A percentile compares a stretch with the other conserved stretches of the same genome.
phyloP scores from a whole-genome alignment of 2,888 invertebrate species.

The Carabus problematicus region DNA sequence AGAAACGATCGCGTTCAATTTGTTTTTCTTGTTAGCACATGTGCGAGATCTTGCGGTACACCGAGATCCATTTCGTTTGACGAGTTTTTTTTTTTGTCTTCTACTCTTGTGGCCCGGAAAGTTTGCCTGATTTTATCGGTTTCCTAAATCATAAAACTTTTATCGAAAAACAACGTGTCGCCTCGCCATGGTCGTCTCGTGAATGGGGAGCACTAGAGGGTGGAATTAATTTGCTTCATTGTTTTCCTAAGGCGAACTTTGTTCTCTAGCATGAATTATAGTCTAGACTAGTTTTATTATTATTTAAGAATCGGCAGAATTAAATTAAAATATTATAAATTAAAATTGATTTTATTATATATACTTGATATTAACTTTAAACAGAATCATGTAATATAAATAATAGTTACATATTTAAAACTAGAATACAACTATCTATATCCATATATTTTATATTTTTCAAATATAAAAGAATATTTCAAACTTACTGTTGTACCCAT shows the following conservation, averaged over 20 bases:
- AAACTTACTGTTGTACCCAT: too few species aligned
- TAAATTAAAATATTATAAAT: too few species aligned
- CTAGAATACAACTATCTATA: too few species aligned
- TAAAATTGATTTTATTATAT: too few species aligned
- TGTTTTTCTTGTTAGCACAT: constrained; percentile 2
- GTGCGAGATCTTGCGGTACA: neutral
- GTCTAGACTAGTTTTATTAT: too few species aligned
- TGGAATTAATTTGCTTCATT: constrained; percentile 11
- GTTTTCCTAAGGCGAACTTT: neutral
- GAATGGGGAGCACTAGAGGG: neutral
- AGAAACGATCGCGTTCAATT: too few species aligned
- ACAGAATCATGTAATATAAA: too few species aligned
- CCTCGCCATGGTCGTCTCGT: neutral
- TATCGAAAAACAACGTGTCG: constrained; percentile 17
- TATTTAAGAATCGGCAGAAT: too few species aligned
- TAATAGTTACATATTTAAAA: too few species aligned
- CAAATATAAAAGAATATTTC: too few species aligned
- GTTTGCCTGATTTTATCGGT: constrained; percentile 4
- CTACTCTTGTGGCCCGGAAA: neutral
- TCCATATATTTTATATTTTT: too few species aligned
- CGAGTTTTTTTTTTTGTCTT: neutral
- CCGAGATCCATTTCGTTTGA: neutral
- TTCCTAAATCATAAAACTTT: constrained; percentile 24
- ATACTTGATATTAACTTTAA: too few species aligned
- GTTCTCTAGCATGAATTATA: neutral